These are phyloP conservation scores for Prunella fulvescens DNA, from an alignment of 2,113 vertebrate genomes.

Conservation along the genomic window DNA sequence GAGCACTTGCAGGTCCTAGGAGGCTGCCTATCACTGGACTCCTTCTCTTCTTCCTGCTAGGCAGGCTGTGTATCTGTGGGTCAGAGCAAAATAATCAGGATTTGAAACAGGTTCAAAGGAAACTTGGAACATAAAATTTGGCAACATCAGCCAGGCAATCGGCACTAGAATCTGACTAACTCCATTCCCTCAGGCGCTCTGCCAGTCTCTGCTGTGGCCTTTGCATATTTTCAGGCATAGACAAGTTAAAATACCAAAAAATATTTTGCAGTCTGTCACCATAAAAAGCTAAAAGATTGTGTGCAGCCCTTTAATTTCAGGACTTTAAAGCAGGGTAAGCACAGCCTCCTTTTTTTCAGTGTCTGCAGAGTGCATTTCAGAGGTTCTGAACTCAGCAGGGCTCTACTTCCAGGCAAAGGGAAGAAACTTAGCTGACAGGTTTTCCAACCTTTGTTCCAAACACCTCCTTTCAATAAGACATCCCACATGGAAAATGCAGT, in stretches of 20 bases:
- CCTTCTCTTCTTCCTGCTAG: neutral
- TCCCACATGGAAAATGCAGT: neutral
- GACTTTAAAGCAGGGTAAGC: neutral
- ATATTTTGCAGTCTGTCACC: constrained; percentile 33
- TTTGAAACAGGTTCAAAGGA: constrained; percentile 45
- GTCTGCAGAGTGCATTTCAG: neutral
- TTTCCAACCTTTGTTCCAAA: neutral
- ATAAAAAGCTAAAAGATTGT: neutral
- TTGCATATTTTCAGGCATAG: constrained; percentile 54
- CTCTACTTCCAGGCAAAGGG: neutral
- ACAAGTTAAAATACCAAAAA: constrained; percentile 48
- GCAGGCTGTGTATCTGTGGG: constrained; percentile 25
- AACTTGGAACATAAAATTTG: constrained; percentile 49
- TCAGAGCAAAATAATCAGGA: constrained; percentile 36
- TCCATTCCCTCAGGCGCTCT: neutral
- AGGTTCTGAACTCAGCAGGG: neutral
- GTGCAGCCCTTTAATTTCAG: neutral
- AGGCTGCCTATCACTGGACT: neutral
- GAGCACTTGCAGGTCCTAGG: neutral
- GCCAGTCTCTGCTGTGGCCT: constrained; percentile 45
- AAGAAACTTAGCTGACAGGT: neutral
- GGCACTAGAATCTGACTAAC: constrained; percentile 50
- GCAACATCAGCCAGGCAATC: constrained; percentile 19
- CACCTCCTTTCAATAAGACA: neutral
- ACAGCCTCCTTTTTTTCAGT: neutral